Conservation (phyloP, 2,888 invertebrate species). For the Gymnocheta viridis region DNA sequence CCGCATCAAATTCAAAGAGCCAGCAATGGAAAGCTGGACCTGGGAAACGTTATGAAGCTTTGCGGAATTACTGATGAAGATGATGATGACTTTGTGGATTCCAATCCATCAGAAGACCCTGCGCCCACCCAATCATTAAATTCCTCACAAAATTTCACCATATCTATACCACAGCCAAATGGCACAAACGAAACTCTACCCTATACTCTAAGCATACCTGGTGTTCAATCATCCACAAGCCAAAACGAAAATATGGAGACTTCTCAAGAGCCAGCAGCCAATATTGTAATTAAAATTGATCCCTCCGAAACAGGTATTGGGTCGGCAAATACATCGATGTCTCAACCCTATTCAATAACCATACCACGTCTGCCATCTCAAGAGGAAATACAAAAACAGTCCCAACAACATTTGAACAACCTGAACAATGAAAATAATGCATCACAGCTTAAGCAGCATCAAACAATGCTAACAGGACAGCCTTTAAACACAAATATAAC, state of each 20-base stretch:
- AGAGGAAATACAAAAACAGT: conserved; percentile 80
- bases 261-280: conserved; percentile 74
- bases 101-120: conserved; percentile 54
- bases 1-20: conserved; percentile 77
- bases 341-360: conserved; percentile 81
- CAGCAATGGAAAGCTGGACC: conserved; percentile 84
- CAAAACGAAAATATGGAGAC: conserved; percentile 38
- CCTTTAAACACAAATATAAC: conserved; percentile 56
- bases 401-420: conserved; percentile 77
- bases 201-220: conserved; percentile 81
- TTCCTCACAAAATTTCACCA: conserved; percentile 78
- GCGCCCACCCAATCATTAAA: conserved; percentile 57
- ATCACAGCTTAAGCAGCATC: conserved; percentile 55
- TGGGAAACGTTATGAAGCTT: conserved; percentile 89
- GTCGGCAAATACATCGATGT: conserved; percentile 45
- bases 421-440: conserved; percentile 40
- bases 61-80: conserved; percentile 88
- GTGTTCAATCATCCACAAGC: conserved; percentile 69
- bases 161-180: conserved; percentile 82
- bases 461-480: conserved; percentile 66
- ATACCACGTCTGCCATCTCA: conserved; percentile 82
- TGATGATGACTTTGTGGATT: conserved; percentile 83
- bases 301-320: conserved; percentile 67
- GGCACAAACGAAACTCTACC: conserved; percentile 78
- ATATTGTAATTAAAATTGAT: conserved; percentile 82